Evolutionary conservation across 2,797 vertebrate species (phyloP).

Genomic region (Lutjanus campechanus): DNA sequence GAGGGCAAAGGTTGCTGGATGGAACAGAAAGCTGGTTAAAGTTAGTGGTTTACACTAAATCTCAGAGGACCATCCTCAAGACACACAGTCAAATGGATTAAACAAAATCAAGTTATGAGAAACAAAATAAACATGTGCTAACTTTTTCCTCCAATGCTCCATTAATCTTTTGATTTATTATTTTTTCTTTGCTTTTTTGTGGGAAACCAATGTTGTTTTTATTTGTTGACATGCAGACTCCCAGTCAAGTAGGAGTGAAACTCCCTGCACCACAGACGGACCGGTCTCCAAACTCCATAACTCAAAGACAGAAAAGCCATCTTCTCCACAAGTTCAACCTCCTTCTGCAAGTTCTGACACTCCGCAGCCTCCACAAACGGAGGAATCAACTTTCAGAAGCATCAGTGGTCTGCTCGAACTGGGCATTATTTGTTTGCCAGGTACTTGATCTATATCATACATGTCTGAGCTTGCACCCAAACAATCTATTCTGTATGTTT

Average conservation of each 20-base stretch:
- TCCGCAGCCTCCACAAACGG: slow-evolving; percentile 45
- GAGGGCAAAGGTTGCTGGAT: slow-evolving; percentile 17
- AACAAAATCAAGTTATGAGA: neutral
- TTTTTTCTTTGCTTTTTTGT: neutral
- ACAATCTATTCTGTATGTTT: neutral
- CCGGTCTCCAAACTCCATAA: slow-evolving; percentile 43
- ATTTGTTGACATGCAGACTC: slow-evolving; percentile 57
- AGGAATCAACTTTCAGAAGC: slow-evolving; percentile 64
- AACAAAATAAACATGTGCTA: neutral
- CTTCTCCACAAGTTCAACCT: slow-evolving; percentile 37
- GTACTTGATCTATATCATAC: slow-evolving; percentile 60
- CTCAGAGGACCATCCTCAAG: neutral
- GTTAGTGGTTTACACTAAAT: slow-evolving; percentile 1
- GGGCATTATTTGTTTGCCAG: slow-evolving; percentile 91
- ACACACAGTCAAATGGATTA: neutral
- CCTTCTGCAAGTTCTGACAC: slow-evolving; percentile 31
- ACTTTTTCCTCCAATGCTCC: neutral
- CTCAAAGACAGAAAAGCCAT: slow-evolving; percentile 57
- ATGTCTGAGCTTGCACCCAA: neutral
- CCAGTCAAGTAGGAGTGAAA: slow-evolving; percentile 57
- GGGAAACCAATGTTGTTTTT: slow-evolving; percentile 30
- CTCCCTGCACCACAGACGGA: slow-evolving; percentile 51
- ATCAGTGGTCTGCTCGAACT: slow-evolving; percentile 85
- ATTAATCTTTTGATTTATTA: neutral
- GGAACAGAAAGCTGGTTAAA: neutral